Base-by-base conservation (phyloP, 2,888 invertebrate genomes). In the Buathra laborator region DNA sequence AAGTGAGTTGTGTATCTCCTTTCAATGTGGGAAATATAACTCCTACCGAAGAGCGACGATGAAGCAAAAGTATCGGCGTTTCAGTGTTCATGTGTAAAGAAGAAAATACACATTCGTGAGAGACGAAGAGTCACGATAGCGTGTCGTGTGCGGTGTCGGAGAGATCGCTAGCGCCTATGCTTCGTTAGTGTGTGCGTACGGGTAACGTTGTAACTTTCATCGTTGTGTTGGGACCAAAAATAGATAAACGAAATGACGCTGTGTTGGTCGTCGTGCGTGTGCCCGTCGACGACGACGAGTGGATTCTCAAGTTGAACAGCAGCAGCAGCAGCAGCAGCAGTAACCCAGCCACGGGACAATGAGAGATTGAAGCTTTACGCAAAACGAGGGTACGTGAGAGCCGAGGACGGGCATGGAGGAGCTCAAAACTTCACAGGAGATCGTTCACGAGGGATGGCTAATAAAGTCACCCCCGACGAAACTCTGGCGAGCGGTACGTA, bases 381-480 rank as follows among this genome's bases (percentile, higher is more conserved):
- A 53, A 67, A 44, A 62, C 24, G 70, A 53, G 66, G 48, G 59
- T 67, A 75, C 67, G 74, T 44, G 46, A 64, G 66, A 81, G 59
- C 56, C 68, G 72, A 77, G 81, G 79, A 80, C 78, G 81, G 86
- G 88, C 87, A 93, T 93, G 93, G 93, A 93, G 86, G 91, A 91
- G 86, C 90, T 92, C 48, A 95, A 94, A 92, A 94, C 94, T 90
- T 95, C 94, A 87, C 95, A 95, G 94, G 97, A 97, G 94, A 96
- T 97, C 87, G 96, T 98, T 88, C 97, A 97, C 93, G 97, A 98
- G 94, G 99, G 99, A 87, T 99, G 98, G 98, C 95, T 99, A 91
- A 98, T 97, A 85, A 99, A 99, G 95, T 99, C 99, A 83, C 99
- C 99, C 89, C 99, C 99, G 84, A 97, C 97, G 83, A 98, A 98